Conservation (phyloP, 2,113 vertebrate genomes). For the Myotis yumanensis region DNA sequence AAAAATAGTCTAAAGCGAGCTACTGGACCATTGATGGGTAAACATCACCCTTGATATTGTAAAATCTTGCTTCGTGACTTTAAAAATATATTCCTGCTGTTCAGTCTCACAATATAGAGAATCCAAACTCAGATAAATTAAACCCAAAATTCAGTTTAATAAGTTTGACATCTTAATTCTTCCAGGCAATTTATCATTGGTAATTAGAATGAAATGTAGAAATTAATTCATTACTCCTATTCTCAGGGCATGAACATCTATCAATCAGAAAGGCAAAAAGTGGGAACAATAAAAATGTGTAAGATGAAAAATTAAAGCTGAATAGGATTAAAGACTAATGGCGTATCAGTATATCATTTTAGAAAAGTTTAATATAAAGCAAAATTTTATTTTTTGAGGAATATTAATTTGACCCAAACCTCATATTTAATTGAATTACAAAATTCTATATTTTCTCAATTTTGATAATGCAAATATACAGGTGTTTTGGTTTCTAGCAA, state of each 20-base stretch:
- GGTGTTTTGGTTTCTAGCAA: background rate
- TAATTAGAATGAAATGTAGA: constrained; percentile 36
- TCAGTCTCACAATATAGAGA: background rate
- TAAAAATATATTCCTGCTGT: background rate
- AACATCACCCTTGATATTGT: background rate
- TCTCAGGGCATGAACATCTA: background rate
- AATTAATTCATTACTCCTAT: background rate
- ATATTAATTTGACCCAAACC: background rate
- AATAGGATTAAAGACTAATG: background rate
- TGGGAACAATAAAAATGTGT: background rate
- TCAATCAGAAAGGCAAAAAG: background rate
- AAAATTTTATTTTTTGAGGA: background rate
- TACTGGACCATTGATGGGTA: background rate
- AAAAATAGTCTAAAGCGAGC: background rate
- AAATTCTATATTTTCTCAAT: background rate
- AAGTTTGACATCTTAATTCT: background rate
- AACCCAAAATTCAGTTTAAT: background rate
- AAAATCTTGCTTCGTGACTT: background rate
- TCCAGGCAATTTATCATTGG: background rate
- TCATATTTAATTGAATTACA: background rate
- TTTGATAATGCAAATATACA: background rate
- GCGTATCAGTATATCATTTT: background rate
- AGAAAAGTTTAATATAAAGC: background rate
- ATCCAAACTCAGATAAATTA: background rate
- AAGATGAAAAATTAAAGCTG: background rate